Base-by-base conservation (phyloP, 2,888 invertebrate genomes). In the Drosophila prolongata region DNA sequence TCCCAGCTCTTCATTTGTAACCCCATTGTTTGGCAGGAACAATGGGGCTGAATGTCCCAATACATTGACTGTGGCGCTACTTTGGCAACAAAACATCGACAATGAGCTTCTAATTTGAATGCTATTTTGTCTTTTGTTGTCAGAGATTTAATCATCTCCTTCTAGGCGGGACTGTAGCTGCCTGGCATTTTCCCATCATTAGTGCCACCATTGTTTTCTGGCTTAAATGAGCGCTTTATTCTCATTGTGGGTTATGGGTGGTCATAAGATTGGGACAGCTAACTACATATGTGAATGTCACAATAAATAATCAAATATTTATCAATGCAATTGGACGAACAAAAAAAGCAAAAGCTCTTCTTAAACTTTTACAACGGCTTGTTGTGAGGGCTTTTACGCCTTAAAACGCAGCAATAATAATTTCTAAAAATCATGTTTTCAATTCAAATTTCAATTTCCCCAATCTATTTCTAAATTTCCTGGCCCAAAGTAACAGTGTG, bases 81-180 rank as follows among this genome's bases (percentile, higher is more conserved):
- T 85, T 79, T 87, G 75, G 76, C 67, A 87, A 85, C 84, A 85
- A 87, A 84, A 75, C 49, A 65, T 73, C 73, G 73, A 85, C 85
- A 85, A 85, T 85, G 81, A 81, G 83, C 76, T 76, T 83, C 88
- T 85, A 85, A 85, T 85, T 85, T 85, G 86, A 85, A 85, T 85
- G 74, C 75, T 85, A 87, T 85, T 82, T 83, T 78, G 64, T 69
- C 68, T 77, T 83, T 85, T 85, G 85, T 85, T 78, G 75, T 75
- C 66, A 40, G 68, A 83, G 88, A 85, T 87, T 85, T 79, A 85
- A 85, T 85, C 85, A 87, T 85, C 68, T 77, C 56, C 65, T 77
- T 49, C 70, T 64, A 55, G 46, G 40, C 35, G 37, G 53, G 59
- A 24, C 54, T 72, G 49, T 34, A 52, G 38, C 53, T 52, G 49